phyloP scores from a whole-genome alignment of 2,888 invertebrate genomes.

The Amiota minor region DNA sequence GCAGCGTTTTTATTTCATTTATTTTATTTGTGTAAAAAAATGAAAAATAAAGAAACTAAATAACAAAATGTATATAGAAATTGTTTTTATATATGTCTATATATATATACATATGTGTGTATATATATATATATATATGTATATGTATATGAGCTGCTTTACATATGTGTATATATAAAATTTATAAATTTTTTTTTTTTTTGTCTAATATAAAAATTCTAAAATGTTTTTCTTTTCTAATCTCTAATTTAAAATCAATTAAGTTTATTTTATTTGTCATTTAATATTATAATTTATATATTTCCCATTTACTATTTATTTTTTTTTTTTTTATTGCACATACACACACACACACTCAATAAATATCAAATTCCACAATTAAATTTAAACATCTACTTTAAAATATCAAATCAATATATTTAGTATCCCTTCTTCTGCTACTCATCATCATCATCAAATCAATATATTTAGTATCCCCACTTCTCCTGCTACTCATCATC shows the following conservation, averaged over 20 bases:
- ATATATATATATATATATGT: too few relatives aligned
- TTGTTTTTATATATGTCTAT: slow-evolving; percentile 51
- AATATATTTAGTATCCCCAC: too few relatives aligned
- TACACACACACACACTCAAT: slow-evolving; percentile 42
- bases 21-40: slow-evolving; percentile 26
- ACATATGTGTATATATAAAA: too few relatives aligned
- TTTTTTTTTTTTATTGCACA: slow-evolving; percentile 19
- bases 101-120: slow-evolving; percentile 44
- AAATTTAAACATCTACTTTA: too few relatives aligned
- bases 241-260: too few relatives aligned
- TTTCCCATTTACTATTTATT: slow-evolving; percentile 35
- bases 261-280: slow-evolving; percentile 16
- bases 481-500: too few relatives aligned
- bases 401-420: too few relatives aligned
- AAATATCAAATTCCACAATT: background rate
- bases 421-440: too few relatives aligned
- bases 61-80: too few relatives aligned
- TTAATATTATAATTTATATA: slow-evolving; percentile 46
- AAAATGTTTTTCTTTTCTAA: slow-evolving; percentile 39
- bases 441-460: too few relatives aligned
- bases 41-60: slow-evolving; percentile 44
- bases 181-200: slow-evolving; percentile 12
- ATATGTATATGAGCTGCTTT: too few relatives aligned
- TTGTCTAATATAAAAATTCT: slow-evolving; percentile 30
- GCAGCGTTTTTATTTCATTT: too few relatives aligned